phyloP scores from a whole-genome alignment of 1,140 invertebrate genomes.

The Bacillus rossius region DNA sequence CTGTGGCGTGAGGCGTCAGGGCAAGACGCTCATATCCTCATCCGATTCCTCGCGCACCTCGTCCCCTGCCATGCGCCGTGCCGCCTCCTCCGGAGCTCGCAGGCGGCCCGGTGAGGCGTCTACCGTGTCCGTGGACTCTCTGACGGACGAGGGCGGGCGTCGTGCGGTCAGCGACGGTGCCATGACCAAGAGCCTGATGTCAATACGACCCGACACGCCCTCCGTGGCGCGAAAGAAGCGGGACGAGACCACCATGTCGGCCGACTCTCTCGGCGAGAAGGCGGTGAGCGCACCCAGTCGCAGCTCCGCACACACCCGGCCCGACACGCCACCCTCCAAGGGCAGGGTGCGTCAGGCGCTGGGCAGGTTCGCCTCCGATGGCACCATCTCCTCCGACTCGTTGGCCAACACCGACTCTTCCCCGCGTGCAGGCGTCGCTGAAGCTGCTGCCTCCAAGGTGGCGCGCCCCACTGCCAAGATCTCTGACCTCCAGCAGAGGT shows the following conservation, averaged over 20 bases:
- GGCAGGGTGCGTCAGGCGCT: background rate
- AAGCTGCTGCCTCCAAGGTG: too few species aligned
- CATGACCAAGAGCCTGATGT: conserved; percentile 41
- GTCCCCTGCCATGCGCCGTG: conserved; percentile 56
- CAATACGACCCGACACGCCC: conserved; percentile 43
- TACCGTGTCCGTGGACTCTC: conserved; percentile 19
- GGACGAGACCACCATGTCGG: conserved; percentile 43
- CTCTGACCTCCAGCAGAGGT: background rate
- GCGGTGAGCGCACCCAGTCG: background rate
- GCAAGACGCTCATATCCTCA: conserved; percentile 44
- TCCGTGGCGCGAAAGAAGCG: conserved; percentile 37
- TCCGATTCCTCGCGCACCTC: conserved; percentile 59
- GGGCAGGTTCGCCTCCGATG: conserved; percentile 4
- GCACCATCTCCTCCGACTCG: conserved; percentile 7
- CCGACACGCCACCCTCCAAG: conserved; percentile 8
- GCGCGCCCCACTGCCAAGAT: too few species aligned
- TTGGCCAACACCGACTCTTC: conserved; percentile 3
- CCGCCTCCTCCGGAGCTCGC: conserved; percentile 17
- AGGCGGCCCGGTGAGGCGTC: background rate
- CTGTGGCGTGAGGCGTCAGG: background rate
- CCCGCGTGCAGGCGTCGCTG: background rate
- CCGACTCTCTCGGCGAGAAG: conserved; percentile 46
- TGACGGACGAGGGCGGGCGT: conserved; percentile 39
- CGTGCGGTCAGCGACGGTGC: conserved; percentile 22
- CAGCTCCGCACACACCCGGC: background rate